These are phyloP conservation scores for Mesorhabditis spiculigera DNA, from an alignment of 2,888 invertebrate species.

Conservation along the genomic window DNA sequence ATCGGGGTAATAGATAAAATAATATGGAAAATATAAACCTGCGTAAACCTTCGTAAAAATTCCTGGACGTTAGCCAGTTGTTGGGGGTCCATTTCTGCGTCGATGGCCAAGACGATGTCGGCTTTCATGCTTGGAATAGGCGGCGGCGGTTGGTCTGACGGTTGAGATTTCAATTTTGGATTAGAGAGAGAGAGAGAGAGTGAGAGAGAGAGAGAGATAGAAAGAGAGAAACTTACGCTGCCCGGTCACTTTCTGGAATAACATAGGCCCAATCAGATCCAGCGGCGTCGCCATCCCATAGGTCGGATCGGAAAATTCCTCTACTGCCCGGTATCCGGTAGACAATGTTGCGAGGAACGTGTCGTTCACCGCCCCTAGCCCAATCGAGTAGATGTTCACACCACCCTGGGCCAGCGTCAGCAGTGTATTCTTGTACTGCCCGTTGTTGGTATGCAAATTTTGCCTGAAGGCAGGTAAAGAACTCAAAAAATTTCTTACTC, in stretches of 20 bases:
- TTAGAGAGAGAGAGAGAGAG: too few species aligned
- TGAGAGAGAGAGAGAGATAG: too few species aligned
- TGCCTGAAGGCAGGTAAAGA: too few species aligned
- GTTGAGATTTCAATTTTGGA: too few species aligned
- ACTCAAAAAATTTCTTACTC: too few species aligned
- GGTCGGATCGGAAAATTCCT: background rate
- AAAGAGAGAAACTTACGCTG: background rate
- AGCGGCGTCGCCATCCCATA: background rate
- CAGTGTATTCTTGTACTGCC: too few species aligned
- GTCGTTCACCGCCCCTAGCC: background rate
- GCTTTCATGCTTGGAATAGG: background rate
- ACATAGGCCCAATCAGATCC: background rate
- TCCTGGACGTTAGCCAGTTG: background rate
- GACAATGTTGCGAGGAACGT: background rate
- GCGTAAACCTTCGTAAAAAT: background rate
- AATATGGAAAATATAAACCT: too few species aligned
- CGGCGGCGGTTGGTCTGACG: background rate
- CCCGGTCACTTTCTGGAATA: background rate
- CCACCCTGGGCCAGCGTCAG: background rate
- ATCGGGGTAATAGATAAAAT: too few species aligned
- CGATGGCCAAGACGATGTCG: background rate
- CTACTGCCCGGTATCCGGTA: background rate
- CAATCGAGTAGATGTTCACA: background rate
- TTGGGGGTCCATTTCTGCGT: background rate
- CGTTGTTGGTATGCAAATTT: background rate